Conservation (phyloP, 2,888 invertebrate genomes). For the Drosophila acutilabella region DNA sequence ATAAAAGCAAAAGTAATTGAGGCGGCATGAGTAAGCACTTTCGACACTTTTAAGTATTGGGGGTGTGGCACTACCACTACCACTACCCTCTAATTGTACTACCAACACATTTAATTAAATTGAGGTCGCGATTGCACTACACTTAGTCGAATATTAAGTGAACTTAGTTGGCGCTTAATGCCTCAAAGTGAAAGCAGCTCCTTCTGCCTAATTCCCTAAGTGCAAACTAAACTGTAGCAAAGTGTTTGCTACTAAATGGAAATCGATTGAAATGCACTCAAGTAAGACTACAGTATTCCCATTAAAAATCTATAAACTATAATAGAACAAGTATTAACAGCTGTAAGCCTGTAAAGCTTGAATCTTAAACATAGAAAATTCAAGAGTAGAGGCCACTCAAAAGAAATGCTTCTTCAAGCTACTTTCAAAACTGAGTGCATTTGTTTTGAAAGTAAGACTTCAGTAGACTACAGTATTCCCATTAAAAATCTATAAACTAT, state of each 20-base stretch:
- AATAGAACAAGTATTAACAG: too few relatives aligned
- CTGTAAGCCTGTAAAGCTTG: too few relatives aligned
- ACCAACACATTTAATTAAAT: conserved; percentile 26
- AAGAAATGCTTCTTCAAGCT: too few relatives aligned
- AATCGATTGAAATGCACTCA: conserved; percentile 21
- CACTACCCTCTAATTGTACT: neutral
- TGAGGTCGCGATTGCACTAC: conserved; percentile 24
- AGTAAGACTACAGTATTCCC: neutral
- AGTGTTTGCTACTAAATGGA: conserved; percentile 12
- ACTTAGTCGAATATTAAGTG: conserved; percentile 36
- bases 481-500: too few relatives aligned
- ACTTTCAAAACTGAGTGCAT: too few relatives aligned
- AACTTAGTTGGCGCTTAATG: conserved; percentile 29
- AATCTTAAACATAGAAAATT: too few relatives aligned
- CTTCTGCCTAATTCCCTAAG: conserved; percentile 20
- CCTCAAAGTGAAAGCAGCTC: conserved; percentile 11
- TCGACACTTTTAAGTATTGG: conserved; percentile 3
- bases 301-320: too few relatives aligned
- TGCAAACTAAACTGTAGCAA: conserved; percentile 17
- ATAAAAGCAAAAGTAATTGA: conserved; percentile 5
- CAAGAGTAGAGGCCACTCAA: too few relatives aligned
- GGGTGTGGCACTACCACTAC: neutral
- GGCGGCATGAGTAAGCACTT: conserved; percentile 1
- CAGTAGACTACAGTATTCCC: conserved; percentile 6
- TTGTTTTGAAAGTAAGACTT: too few relatives aligned